Evolutionary conservation across 2,113 vertebrate genomes (phyloP), one percentile per base, ranked within the genome.

Genomic region (Poecilia latipinna): DNA sequence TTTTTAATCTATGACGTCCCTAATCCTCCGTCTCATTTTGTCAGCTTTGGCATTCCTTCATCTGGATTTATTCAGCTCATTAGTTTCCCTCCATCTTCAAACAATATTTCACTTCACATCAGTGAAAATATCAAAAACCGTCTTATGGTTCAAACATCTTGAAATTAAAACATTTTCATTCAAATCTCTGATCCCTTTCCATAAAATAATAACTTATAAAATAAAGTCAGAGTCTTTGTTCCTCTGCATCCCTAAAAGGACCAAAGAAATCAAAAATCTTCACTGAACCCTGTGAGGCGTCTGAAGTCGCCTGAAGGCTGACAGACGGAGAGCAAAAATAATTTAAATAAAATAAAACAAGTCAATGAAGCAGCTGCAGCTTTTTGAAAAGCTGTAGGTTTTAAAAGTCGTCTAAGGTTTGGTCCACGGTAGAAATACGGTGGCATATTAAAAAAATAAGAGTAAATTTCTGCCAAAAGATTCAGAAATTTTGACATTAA

Each of bases 371-470:
- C 12, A 37, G 29, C 28, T 37, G 68, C 51, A 28, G n/a, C 1
- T 4, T 51, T n/a, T 65, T 37, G 22, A 51, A 65, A 24, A 0
- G 4, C 63, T 6, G 19, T 4, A 4, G 39, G 15, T 1, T 24
- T 15, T 33, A 24, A 19, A 28, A 26, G 24, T 4, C 67, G 63
- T 8, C 26, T 10, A 4, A 42, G 11, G 60, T 26, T 67, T 29
- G 26, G 35, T 64, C 13, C 61, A 62, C 65, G 74, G 79, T 79
- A 63, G 75, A 70, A 19, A 10, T 12, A 37, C 10, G 35, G 11
- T 11, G 33, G 33, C 1, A 8, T 8, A 0, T 35, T 10, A 35
- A 35, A 35, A 35, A 8, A 33, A 1, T 10, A 37, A 12, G 10
- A 12, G 35, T 12, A 11, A 11, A 12, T 37, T 12, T 37, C 35